phyloP scores from a whole-genome alignment of 2,888 invertebrate species.

The Agrochola circellaris region DNA sequence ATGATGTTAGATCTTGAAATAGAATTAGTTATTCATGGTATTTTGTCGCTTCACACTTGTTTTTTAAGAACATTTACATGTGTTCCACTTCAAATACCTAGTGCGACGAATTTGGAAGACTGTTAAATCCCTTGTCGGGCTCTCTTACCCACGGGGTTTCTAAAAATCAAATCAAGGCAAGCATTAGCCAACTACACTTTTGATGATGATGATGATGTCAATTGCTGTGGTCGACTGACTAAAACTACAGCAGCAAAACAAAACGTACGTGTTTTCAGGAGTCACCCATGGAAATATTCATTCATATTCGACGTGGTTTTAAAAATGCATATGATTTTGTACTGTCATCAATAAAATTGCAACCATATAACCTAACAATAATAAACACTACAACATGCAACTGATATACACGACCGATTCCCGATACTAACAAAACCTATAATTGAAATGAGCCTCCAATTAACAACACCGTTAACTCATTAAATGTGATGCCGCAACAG shows the following conservation, averaged over 20 bases:
- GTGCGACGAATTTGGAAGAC: neutral
- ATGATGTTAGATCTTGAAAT: conserved; percentile 35
- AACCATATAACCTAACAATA: neutral
- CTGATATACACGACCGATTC: neutral
- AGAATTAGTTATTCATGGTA: conserved; percentile 21
- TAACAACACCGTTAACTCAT: conserved; percentile 34
- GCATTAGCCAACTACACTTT: neutral
- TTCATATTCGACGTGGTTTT: neutral
- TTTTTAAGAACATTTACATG: conserved; percentile 20
- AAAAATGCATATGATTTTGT: too few species aligned
- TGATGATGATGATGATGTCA: neutral
- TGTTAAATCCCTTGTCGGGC: neutral
- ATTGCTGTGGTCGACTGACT: neutral
- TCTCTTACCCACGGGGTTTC: neutral
- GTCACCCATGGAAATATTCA: neutral
- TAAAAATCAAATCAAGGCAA: neutral
- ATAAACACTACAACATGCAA: neutral
- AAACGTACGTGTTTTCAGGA: too few species aligned
- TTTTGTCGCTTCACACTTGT: conserved; percentile 12
- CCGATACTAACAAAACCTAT: conserved; percentile 17
- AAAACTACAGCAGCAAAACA: neutral
- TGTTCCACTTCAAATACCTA: neutral
- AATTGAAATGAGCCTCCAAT: conserved; percentile 43
- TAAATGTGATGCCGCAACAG: conserved; percentile 23
- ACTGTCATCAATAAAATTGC: neutral